These are phyloP conservation scores for Condylura cristata DNA, from an alignment of 2,113 vertebrate genomes.

Conservation along the genomic window DNA sequence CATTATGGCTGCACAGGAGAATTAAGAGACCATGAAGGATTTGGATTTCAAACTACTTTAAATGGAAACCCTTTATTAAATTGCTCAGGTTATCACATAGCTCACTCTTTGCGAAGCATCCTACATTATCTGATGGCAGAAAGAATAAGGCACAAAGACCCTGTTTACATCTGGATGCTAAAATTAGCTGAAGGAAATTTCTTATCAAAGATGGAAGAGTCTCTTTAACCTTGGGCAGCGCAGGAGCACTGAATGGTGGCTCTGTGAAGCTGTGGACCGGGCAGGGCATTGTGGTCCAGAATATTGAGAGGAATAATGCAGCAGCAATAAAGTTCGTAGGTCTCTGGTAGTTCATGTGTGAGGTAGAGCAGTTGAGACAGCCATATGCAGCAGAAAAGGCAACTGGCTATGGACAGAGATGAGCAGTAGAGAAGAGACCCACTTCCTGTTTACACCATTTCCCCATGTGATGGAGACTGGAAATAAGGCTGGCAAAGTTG, in stretches of 20 bases:
- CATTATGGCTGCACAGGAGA: not conserved
- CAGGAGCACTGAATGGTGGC: not conserved
- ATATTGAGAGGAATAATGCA: not conserved
- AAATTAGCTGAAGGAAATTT: not conserved
- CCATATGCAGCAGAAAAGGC: not conserved
- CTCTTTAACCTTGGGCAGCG: not conserved
- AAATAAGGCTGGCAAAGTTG: not conserved
- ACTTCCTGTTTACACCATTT: not conserved
- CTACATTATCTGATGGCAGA: not conserved
- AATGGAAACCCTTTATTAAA: not conserved
- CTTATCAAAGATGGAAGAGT: not conserved
- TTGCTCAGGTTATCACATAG: not conserved
- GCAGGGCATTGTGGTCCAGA: not conserved
- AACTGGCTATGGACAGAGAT: not conserved
- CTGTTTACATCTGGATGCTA: not conserved
- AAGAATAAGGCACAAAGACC: not conserved
- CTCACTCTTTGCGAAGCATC: not conserved
- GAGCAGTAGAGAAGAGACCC: not conserved
- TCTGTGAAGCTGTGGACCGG: not conserved
- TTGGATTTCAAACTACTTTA: constrained; percentile 20
- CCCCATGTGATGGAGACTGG: not conserved
- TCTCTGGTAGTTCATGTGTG: not conserved
- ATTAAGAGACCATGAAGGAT: not conserved
- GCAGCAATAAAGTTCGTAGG: not conserved
- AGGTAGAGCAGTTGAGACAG: not conserved